Base-by-base conservation (phyloP, 2,888 invertebrate species). In the Eupithecia abbreviata region DNA sequence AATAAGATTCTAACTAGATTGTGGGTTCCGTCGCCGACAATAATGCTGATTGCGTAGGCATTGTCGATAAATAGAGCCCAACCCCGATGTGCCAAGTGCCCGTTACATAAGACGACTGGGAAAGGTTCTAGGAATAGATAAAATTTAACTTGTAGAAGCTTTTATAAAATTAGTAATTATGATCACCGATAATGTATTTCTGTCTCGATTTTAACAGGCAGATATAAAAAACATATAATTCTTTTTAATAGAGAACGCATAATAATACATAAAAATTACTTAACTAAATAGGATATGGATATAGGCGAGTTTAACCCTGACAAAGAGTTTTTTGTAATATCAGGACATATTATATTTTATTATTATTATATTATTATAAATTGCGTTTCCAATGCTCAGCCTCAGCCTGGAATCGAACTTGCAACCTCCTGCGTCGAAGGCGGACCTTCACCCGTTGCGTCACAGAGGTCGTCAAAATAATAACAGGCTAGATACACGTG, bases 81-180 rank as follows among this genome's bases (percentile, higher is more conserved):
- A 30, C 62, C 62, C 12, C 30, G 30, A 30, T 9, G 62, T 62
- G 62, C 62, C 62, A 12, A 62, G 62, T 30, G 62, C 62, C 18
- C 18, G 58, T 18, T 10, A 58, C 18, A 30, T 62, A 62, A 62
- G 62, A 10, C 58, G 1, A 58, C 30, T 62, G 62, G 30, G 30
- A 62, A 62, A 30, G 62, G 62, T 62, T 62, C 62, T 12, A 62
- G 4, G 62, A 62, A 62, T 30, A 30, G 62, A 62, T 62, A 18
- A 62, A 2, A 12, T 62, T 18, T 62, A 62, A 62, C 18, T 62
- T 30, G 30, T 18, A 30, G 30, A 62, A 62, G 62, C 62, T 62
- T 62, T 62, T 62, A 62, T 62, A 12, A 62, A 58, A 62, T 62
- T 62, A 62, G 62, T 62, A 4, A 58, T 58, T 58, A 58, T 18